Base-by-base conservation (phyloP, 2,797 vertebrate species). In the Otus scops region DNA sequence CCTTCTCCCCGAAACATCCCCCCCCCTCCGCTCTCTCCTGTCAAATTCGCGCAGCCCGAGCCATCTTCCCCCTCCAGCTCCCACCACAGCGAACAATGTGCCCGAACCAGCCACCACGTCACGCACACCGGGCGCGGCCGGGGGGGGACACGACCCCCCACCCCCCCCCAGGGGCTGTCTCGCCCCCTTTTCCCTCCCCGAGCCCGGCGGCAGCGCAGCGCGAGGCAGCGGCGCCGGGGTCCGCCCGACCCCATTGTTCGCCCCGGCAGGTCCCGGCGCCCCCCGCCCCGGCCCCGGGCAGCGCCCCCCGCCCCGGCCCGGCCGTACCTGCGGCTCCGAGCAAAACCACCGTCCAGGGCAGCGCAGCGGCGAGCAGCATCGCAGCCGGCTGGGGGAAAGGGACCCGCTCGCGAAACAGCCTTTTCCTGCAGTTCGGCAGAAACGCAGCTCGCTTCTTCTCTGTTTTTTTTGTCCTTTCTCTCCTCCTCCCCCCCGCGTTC, bases 301-400 rank as follows among this genome's bases (percentile, higher is more conserved):
- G 57, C 69, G 38, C 23, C 30, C 39, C 15, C 41, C 59, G 45
- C 56, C 41, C 32, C 20, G 30, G 24, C 47, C 11, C 56, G 13
- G 51, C 8, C 88, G 98, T 98, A 99, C 99, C 99, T 99, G 99
- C 98, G 91, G 98, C 98, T 98, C 98, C 98, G 67, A 98, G 96
- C 97, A 99, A 97, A 88, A 98, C 98, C 98, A 98, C 98, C 96
- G 98, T 98, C 98, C 99, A 99, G 98, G 99, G 94, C 98, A 99
- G 97, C 96, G 98, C 98, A 98, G 97, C 96, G 97, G 97, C 98
- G 95, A 98, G 98, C 97, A 99, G 98, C 99, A 99, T 99, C 96
- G 98, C 98, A 98, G 97, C 97, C 98, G 97, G 95, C 97, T 67
- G 91, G 73, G 69, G 43, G 77, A 76, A 80, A 92, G 53, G 63